A percentile compares a stretch with the other conserved stretches of the same genome.
Conservation (phyloP, 2,113 vertebrate species). For the Crotalus horridus region DNA sequence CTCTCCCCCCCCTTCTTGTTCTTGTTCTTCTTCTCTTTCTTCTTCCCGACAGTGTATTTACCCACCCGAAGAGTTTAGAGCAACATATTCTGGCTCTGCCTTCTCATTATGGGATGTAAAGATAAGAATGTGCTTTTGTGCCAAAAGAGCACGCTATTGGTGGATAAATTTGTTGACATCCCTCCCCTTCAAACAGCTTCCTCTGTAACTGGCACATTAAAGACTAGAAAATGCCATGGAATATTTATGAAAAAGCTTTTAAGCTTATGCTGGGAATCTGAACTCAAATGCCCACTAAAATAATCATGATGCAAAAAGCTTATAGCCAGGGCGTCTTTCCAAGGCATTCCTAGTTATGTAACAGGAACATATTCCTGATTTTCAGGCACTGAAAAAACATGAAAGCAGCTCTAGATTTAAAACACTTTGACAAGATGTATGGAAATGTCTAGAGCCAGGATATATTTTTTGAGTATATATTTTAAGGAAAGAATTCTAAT, state of each 20-base stretch:
- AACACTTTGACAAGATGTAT: not conserved
- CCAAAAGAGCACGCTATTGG: conserved; percentile 83
- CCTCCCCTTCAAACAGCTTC: conserved; percentile 72
- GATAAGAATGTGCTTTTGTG: conserved; percentile 76
- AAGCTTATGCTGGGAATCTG: conserved; percentile 38
- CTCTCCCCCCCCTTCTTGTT: too few species aligned
- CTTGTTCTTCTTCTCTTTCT: not conserved
- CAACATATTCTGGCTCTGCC: conserved; percentile 63
- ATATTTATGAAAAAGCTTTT: conserved; percentile 68
- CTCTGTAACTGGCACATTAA: conserved; percentile 69
- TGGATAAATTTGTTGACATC: conserved; percentile 89
- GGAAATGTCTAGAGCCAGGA: not conserved
- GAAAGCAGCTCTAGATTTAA: not conserved
- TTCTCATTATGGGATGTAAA: conserved; percentile 77
- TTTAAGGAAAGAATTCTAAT: not conserved
- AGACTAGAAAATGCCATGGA: conserved; percentile 64
- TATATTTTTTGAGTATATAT: not conserved
- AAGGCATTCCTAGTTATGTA: not conserved
- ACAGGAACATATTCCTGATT: not conserved
- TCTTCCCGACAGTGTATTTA: conserved; percentile 51
- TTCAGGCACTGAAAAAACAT: not conserved
- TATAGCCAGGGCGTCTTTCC: not conserved
- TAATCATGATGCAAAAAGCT: conserved; percentile 17
- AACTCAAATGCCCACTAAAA: conserved; percentile 7
- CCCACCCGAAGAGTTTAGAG: conserved; percentile 62